Base-by-base conservation (phyloP, 2,113 vertebrate species). In the Tringa solitaria region DNA sequence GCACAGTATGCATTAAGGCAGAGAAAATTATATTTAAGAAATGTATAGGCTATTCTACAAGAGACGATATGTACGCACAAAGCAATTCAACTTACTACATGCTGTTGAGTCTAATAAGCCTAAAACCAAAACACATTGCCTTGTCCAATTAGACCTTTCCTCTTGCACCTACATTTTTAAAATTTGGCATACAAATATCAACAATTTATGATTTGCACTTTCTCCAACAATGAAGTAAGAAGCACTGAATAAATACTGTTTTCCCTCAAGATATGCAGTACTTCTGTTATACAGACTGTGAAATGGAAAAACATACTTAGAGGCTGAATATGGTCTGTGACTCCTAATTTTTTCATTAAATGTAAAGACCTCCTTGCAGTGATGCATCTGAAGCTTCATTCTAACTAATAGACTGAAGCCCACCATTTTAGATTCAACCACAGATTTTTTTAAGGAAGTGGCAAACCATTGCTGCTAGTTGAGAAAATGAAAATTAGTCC, bases 401-500 rank as follows among this genome's bases (percentile, higher is more conserved):
- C 79, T 96, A 84, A 94, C 87, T 90, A 98, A 96, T 13, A 96
- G 91, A 88, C 73, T 90, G 73, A 88, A 95, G 72, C 70, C 68
- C 93, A 92, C 83, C 86, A 95, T 93, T 95, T 95, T 91, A 95
- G 82, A 95, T 48, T 77, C 81, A 97, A 93, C 94, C 67, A 92
- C 84, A 96, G 84, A 85, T 90, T 97, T 97, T 97, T 95, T 94
- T 88, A 97, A 97, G 94, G 95, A 97, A 87, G 84, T 96, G 93
- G 95, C 95, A 97, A 98, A 95, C 73, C 94, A 93, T 95, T 88
- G 64, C 92, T 93, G 87, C 96, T 96, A 92, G 89, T 95, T 87
- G 84, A 95, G 95, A 98, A 98, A 98, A 98, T 95, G 94, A 98
- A 98, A 98, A 96, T 98, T 85, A 97, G 94, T 98, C 97, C 97